These are phyloP conservation scores for Cherax quadricarinatus DNA, from an alignment of 1,140 invertebrate species.

Conservation along the genomic window DNA sequence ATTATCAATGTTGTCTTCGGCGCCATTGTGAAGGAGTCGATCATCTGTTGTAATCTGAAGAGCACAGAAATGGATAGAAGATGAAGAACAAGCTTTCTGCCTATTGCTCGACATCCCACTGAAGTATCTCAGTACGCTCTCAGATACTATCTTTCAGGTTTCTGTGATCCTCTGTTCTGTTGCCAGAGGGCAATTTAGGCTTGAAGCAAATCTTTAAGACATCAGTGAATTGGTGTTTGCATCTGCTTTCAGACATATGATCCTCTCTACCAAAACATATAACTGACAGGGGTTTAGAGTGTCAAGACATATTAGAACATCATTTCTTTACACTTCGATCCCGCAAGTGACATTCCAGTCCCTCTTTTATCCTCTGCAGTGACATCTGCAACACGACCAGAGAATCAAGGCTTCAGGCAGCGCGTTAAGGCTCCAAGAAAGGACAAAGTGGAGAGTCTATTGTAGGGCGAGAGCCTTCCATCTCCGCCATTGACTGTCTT, in stretches of 20 bases:
- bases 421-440: background rate
- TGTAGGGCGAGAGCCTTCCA: background rate
- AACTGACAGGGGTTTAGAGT: background rate
- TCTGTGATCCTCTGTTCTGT: background rate
- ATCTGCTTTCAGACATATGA: no score
- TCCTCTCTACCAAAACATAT: no score
- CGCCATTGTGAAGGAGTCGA: background rate
- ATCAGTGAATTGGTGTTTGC: background rate
- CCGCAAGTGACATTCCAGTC: background rate
- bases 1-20: background rate
- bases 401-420: background rate
- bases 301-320: background rate
- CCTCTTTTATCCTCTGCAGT: background rate
- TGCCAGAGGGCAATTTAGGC: no score
- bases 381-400: background rate
- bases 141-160: no score
- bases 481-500: conserved; percentile 14
- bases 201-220: background rate
- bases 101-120: background rate
- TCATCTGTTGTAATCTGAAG: conserved; percentile 6
- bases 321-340: background rate
- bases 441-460: background rate
- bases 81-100: no score
- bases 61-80: background rate
- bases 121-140: background rate